Evolutionary conservation across 2,888 invertebrate genomes (phyloP), one percentile per base, ranked within the genome.

Genomic region (Clunio marinus): DNA sequence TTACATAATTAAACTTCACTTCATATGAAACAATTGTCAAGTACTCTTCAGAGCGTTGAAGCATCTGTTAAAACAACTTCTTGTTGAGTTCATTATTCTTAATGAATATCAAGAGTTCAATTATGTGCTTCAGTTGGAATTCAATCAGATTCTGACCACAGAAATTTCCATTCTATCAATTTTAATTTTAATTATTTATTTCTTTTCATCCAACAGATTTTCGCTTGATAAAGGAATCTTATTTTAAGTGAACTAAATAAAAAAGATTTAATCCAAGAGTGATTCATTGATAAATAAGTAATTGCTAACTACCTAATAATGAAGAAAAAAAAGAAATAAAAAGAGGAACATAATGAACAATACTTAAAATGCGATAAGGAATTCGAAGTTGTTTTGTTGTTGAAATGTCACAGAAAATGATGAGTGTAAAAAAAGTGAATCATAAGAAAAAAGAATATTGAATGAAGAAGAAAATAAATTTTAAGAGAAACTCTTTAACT

Each of bases 361-460:
- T 62, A 62, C 62, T 62, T 62, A 62, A 63, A 25, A 28, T 46
- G 22, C 17, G 28, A 27, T 17, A 27, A n/a, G 10, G 20, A n/a
- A 27, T 51, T 51, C 32, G 32, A 32, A 32, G 10, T 25, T 27
- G 15, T 57, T 57, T n/a, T 57, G 25, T 10, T 51, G 35, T 8
- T 35, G 2, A n/a, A 35, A 35, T 2, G 35, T 35, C 13, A 51
- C 20, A 51, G 13, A 10, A 51, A 51, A 24, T 51, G 35, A 41
- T 28, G 28, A 28, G 20, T n/a, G n/a, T 5, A 59, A 13, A 17
- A 59, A 22, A 10, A 63, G 22, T 37, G 25, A 10, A 37, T 8
- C 8, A 63, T 25, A 2, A 24, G n/a, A 25, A 63, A 17, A 45
- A 45, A 8, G 13, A 10, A 46, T 8, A 27, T 24, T 5, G 46